Evolutionary conservation across 2,888 invertebrate species (phyloP).

Genomic region (Nudaria mundana): DNA sequence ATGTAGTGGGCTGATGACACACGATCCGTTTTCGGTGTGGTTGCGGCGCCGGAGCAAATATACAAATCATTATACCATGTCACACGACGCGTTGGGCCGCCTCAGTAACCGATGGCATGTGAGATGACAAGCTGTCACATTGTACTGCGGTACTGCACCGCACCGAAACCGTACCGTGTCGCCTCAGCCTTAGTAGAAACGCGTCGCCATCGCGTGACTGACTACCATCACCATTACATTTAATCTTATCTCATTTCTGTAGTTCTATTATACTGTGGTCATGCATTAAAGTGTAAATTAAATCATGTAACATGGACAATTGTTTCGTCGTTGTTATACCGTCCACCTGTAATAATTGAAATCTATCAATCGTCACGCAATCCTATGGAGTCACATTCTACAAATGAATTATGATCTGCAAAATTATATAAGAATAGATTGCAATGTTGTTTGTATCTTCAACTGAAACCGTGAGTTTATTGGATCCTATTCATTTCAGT

Average conservation of each 20-base stretch:
- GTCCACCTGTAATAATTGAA: too few species aligned
- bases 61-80: too few species aligned
- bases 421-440: constrained; percentile 3
- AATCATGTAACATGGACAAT: constrained; percentile 47
- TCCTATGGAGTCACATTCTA: not conserved
- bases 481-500: constrained; percentile 33
- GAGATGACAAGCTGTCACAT: too few species aligned
- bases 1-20: too few species aligned
- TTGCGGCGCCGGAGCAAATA: too few species aligned
- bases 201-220: constrained; percentile 45
- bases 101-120: too few species aligned
- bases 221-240: constrained; percentile 42
- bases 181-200: constrained; percentile 23
- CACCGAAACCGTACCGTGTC: too few species aligned
- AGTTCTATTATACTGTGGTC: constrained; percentile 25
- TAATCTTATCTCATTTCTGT: constrained; percentile 42
- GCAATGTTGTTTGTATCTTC: not conserved
- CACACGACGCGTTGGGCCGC: too few species aligned
- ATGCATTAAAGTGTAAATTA: constrained; percentile 49
- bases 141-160: too few species aligned
- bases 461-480: constrained; percentile 11
- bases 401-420: not conserved
- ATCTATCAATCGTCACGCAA: not conserved
- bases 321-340: constrained; percentile 38
- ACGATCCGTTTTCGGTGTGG: too few species aligned